Base-by-base conservation (phyloP, 2,888 invertebrate genomes). In the Metellina segmentata region DNA sequence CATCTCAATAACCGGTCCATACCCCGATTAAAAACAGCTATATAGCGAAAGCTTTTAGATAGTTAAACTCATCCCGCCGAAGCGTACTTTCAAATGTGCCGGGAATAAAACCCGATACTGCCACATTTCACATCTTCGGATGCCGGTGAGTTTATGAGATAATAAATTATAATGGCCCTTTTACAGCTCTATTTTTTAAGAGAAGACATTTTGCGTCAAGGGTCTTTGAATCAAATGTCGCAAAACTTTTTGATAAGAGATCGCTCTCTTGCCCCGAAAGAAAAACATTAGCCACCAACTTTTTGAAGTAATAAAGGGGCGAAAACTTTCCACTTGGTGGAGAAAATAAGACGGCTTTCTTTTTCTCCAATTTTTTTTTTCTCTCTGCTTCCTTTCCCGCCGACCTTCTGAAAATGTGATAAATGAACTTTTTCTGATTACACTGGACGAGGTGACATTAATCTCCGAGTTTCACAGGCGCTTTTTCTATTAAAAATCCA, bases 381-480 rank as follows among this genome's bases (percentile, higher is more conserved):
- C 16, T 16, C 53, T 20, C 16, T n/a, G 4, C 52, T 61, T 71
- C 13, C 52, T 81, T 53, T 81, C 7, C 13, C 72, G 20, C 52
- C 82, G 72, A 20, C 61, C 74, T 48, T 8, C 85, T 85, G 53
- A 75, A 85, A 85, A 85, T 85, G 85, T 85, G 85, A 85, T 85
- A 85, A 85, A 85, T 85, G 85, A 85, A 85, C 75, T 61, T 85
- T 85, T 85, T 85, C 85, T 85, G 85, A 85, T 85, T 85, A 75
- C 85, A 61, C 75, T 74, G 75, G n/a, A 61, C 34, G 48, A 7
- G 61, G 85, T 75, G 85, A 85, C 85, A 85, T 85, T 85, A 85
- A 85, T 85, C 85, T 85, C 71, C 51, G 51, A 81, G 49, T 72
- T 82, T n/a, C 52, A 19, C 34, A 61, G 75, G 53, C 8, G 83